These are phyloP conservation scores for Ardeotis arabs DNA, from an alignment of 2,113 vertebrate species.

Conservation along the genomic window DNA sequence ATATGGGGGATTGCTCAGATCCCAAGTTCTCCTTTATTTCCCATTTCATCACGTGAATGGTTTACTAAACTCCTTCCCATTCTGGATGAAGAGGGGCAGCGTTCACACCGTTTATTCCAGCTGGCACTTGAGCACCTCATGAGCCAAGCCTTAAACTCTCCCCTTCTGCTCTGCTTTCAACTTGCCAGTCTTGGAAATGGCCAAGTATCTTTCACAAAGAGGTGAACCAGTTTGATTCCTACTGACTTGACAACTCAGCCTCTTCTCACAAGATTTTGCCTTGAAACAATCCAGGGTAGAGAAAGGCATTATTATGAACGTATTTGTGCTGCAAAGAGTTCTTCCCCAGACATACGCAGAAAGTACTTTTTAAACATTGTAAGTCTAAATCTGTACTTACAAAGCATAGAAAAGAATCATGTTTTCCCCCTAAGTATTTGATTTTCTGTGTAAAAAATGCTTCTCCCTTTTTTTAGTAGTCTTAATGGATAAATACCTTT, in stretches of 20 bases:
- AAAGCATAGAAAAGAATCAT: not conserved
- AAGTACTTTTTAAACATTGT: not conserved
- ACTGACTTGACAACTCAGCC: not conserved
- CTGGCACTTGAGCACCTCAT: not conserved
- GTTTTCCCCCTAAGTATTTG: not conserved
- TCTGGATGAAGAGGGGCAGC: not conserved
- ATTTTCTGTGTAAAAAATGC: not conserved
- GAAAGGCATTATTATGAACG: not conserved
- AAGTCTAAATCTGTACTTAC: not conserved
- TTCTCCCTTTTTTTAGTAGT: not conserved
- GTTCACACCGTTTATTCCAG: not conserved
- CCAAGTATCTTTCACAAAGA: not conserved
- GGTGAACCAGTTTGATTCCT: not conserved
- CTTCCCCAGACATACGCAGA: not conserved
- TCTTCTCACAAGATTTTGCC: not conserved
- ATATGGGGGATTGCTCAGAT: not conserved
- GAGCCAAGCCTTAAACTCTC: not conserved
- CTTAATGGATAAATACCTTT: slow-evolving; percentile 14
- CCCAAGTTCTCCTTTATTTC: not conserved
- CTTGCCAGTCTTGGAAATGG: not conserved
- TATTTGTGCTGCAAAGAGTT: not conserved
- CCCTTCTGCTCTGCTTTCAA: not conserved
- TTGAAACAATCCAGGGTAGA: not conserved
- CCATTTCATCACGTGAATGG: not conserved
- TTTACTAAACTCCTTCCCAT: not conserved